Evolutionary conservation across 2,797 vertebrate species (phyloP).

Genomic region (Setipinna tenuifilis): DNA sequence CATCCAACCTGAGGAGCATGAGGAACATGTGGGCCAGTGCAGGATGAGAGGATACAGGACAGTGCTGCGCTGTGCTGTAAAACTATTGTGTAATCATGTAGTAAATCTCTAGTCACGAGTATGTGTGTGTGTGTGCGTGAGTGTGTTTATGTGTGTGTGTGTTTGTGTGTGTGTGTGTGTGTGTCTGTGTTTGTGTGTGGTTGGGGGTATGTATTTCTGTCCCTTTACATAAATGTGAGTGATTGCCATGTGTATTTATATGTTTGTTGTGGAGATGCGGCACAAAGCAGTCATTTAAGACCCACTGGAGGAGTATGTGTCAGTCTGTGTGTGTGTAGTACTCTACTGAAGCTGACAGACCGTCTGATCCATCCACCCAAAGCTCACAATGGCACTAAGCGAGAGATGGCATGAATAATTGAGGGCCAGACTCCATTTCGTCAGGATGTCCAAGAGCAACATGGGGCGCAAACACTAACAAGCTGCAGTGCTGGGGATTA

Average conservation of each 20-base stretch:
- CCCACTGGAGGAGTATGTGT: background rate
- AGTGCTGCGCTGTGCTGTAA: no score
- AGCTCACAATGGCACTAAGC: constrained; percentile 28
- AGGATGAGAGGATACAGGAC: no score
- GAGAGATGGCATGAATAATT: constrained; percentile 47
- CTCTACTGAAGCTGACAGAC: constrained; percentile 14
- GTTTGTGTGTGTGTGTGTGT: no score
- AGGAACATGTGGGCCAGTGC: no score
- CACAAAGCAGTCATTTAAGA: constrained; percentile 40
- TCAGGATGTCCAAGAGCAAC: background rate
- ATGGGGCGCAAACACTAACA: background rate
- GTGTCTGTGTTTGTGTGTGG: no score
- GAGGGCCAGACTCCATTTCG: constrained; percentile 32
- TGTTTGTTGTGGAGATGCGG: background rate
- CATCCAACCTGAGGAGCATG: no score
- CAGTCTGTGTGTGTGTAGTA: background rate
- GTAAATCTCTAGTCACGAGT: no score
- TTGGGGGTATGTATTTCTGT: no score
- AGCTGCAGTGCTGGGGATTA: background rate
- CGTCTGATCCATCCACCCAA: background rate
- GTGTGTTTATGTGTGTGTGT: no score
- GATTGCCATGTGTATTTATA: background rate
- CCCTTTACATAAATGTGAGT: background rate
- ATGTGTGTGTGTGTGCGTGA: no score
- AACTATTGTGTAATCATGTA: no score